These are phyloP conservation scores for Drosophila saltans DNA, from an alignment of 1,140 invertebrate species.

Conservation along the genomic window DNA sequence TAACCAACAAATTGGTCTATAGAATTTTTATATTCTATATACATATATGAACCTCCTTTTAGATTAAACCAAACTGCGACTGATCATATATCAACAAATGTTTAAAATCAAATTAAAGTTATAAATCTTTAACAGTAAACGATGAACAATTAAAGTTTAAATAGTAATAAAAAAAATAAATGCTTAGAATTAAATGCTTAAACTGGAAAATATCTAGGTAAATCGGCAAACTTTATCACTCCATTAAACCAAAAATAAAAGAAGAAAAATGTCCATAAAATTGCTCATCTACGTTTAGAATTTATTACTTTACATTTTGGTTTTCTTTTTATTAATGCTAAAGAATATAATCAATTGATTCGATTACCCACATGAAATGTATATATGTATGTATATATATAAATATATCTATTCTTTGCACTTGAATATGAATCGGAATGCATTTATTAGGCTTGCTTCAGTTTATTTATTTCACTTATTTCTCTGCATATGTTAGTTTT, in stretches of 20 bases:
- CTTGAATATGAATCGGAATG: constrained; percentile 14
- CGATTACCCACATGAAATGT: constrained; percentile 6
- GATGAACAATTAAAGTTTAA: too few species aligned
- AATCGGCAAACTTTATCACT: too few species aligned
- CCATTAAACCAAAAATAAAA: too few species aligned
- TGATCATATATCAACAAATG: too few species aligned
- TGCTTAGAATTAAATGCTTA: too few species aligned
- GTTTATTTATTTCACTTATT: constrained; percentile 61
- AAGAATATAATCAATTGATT: constrained; percentile 9
- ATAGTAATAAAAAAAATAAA: too few species aligned
- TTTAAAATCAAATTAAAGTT: too few species aligned
- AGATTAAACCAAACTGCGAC: too few species aligned
- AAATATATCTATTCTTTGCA: too few species aligned
- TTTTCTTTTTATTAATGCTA: constrained; percentile 1
- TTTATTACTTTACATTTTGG: not conserved
- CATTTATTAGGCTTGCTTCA: constrained; percentile 26
- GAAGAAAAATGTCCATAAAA: not conserved
- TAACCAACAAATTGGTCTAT: not conserved
- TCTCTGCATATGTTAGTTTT: constrained; percentile 26
- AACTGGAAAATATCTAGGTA: too few species aligned
- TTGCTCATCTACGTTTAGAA: not conserved
- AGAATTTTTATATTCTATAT: not conserved
- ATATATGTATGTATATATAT: constrained; percentile 10
- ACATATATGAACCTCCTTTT: too few species aligned
- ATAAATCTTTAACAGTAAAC: too few species aligned